Conservation (phyloP, 2,888 invertebrate species). For the Drosophila stalkeri region DNA sequence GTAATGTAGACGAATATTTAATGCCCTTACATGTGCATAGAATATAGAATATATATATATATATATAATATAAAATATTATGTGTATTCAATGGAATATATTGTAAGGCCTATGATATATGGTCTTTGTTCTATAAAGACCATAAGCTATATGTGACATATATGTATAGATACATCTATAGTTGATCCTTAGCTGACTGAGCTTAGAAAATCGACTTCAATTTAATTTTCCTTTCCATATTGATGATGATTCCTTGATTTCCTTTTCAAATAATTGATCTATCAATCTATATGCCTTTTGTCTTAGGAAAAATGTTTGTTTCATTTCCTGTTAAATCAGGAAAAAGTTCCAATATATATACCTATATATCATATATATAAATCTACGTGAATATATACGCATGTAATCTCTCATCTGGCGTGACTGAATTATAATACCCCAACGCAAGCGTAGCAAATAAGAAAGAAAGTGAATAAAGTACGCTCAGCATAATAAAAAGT, state of each 20-base stretch:
- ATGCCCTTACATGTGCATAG: neutral
- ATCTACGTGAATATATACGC: neutral
- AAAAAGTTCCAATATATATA: neutral
- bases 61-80: too few species aligned
- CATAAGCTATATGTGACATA: too few species aligned
- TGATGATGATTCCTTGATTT: neutral
- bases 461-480: constrained; percentile 40
- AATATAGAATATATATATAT: too few species aligned
- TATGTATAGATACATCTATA: too few species aligned
- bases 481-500: constrained; percentile 65
- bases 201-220: neutral
- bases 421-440: constrained; percentile 10
- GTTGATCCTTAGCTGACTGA: too few species aligned
- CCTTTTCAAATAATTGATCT: neutral
- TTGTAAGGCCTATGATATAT: neutral
- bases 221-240: neutral
- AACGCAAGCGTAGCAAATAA: neutral
- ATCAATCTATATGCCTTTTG: neutral
- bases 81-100: neutral
- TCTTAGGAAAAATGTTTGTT: neutral
- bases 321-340: neutral
- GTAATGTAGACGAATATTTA: neutral
- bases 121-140: too few species aligned
- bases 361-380: too few species aligned
- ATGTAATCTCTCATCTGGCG: neutral